Base-by-base conservation (phyloP, 2,113 vertebrate genomes). In the Xerus inauris region DNA sequence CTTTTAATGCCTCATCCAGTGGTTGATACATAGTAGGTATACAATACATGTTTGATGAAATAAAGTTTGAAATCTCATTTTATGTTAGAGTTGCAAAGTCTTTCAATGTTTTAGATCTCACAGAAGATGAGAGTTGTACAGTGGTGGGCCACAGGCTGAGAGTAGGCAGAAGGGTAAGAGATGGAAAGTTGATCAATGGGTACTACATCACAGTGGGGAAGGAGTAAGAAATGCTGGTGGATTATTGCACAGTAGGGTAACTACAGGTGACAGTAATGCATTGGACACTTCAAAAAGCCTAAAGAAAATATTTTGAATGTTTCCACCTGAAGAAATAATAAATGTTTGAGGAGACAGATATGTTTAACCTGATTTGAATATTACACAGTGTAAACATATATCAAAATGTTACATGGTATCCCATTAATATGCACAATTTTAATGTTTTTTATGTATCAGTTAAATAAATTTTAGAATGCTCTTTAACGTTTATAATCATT, bases 1-100 rank as follows among this genome's bases (percentile, higher is more conserved):
- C n/a, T 77, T 91, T 93, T 72, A 91, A 59, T 73, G 38, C 22
- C 49, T 40, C 22, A 4, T 32, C 57, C 38, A n/a, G 5, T 79
- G 30, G 35, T 45, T 83, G 49, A 10, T 59, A 40, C 5, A 81
- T 42, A 75, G 42, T 83, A 67, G 49, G 17, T 81, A 84, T 40
- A 30, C 22, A 96, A 47, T 65, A 47, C 16, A 84, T 32, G 8
- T 80, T 57, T 80, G 42, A 62, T 87, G 40, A 93, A 73, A 79
- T 32, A 81, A 88, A 87, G 13, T 85, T 85, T 84, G 40, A 94
- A 92, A 92, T 89, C 73, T 4, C 80, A 1, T 59, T 89, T 96
- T 73, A 81, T 83, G 64, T 59, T 42, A 76, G 14, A 90, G 11
- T 83, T 76, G 88, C 42, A 91, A 85, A 89, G 45, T 12, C 83